A percentile compares a stretch with the other conserved stretches of the same genome.
phyloP scores from a whole-genome alignment of 2,113 vertebrate species.

The Otocyon megalotis region DNA sequence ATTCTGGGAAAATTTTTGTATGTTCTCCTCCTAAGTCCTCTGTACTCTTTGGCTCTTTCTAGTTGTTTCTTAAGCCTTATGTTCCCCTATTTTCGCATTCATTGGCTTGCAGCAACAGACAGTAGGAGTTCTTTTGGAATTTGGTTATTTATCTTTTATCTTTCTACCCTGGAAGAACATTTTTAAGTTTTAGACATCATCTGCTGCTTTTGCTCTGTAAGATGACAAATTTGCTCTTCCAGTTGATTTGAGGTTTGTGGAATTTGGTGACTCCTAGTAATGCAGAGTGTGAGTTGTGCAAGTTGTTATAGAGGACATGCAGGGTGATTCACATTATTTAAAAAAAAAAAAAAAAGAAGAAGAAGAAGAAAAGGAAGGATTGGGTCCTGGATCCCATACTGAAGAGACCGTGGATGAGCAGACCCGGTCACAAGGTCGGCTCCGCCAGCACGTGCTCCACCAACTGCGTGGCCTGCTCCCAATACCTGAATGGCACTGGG shows the following conservation, averaged over 20 bases:
- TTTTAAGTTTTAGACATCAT: neutral
- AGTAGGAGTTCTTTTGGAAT: neutral
- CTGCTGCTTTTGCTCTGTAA: neutral
- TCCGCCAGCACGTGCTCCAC: neutral
- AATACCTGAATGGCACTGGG: neutral
- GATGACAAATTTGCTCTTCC: neutral
- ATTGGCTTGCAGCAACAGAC: neutral
- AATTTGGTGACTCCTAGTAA: neutral
- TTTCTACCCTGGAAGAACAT: neutral
- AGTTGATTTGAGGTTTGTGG: neutral
- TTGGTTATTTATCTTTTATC: neutral
- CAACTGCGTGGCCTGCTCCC: accelerated
- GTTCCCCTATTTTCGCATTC: neutral
- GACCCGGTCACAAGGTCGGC: neutral
- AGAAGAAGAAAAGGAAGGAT: neutral
- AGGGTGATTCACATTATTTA: neutral
- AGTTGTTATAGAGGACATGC: neutral
- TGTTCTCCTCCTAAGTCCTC: neutral
- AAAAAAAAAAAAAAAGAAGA: neutral
- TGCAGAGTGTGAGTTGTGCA: neutral
- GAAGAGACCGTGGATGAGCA: neutral
- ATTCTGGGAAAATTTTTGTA: neutral
- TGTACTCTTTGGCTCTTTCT: neutral
- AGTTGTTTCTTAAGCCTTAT: neutral
- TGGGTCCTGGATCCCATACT: neutral